Percentiles rank a stretch among this genome's conserved stretches.
phyloP scores from a whole-genome alignment of 2,113 vertebrate genomes.

The Conger conger region DNA sequence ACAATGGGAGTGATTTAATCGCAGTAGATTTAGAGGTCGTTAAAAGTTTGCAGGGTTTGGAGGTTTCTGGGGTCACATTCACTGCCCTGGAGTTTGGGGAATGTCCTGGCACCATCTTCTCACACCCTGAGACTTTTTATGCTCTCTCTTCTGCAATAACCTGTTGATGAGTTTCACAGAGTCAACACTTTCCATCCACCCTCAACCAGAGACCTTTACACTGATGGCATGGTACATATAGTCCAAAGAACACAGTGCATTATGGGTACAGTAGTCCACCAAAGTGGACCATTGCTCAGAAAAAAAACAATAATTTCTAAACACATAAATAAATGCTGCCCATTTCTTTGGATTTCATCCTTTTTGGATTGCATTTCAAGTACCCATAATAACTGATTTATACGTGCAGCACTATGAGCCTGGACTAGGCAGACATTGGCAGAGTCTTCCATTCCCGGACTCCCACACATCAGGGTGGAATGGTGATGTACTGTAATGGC shows the following conservation, averaged over 20 bases:
- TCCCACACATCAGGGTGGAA: background rate
- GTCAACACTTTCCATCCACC: background rate
- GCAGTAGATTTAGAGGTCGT: background rate
- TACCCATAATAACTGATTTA: background rate
- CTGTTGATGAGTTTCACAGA: conserved; percentile 6
- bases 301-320: background rate
- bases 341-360: background rate
- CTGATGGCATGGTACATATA: background rate
- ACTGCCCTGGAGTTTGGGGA: background rate
- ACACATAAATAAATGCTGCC: background rate
- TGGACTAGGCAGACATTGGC: background rate
- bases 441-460: background rate
- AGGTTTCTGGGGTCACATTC: background rate
- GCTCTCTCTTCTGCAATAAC: background rate
- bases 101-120: background rate
- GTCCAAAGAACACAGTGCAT: background rate
- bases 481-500: background rate
- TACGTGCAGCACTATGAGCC: background rate
- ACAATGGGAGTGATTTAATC: background rate
- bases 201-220: background rate
- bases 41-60: background rate
- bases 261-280: background rate
- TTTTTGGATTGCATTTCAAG: no score
- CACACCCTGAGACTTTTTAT: background rate
- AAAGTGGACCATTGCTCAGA: background rate